Evolutionary conservation across 2,888 invertebrate species (phyloP), one percentile per base, ranked within the genome.

Genomic region (Yponomeuta sedellus): DNA sequence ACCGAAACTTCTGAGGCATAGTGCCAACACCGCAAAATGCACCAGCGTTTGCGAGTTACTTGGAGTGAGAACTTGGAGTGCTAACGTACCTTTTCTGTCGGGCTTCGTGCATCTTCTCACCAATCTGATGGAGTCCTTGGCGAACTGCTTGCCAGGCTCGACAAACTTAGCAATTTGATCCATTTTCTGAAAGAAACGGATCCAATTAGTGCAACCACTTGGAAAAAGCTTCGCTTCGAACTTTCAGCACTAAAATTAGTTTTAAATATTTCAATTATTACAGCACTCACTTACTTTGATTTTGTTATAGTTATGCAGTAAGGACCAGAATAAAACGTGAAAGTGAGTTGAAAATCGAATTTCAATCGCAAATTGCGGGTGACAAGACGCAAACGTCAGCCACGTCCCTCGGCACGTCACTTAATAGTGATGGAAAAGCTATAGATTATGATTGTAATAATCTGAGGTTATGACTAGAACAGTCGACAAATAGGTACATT

Each of bases 81-180:
- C 25, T 25, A 5, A 73, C 71, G 67, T 90, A 97, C 97, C 98
- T 95, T 98, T 98, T 81, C 99, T 95, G 85, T 99, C 99, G 66
- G 99, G 99, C 90, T 99, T 99, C 67, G 99, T 99, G 91, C 99
- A 99, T 85, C 99, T 96, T 89, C 99, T 99, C 58, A 99, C 98
- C 80, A 99, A 94, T 91, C 99, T 95, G 79, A 99, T 94, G 40
- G 99, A 99, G 88, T 99, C 99, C 92, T 99, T 99, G 79, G 98
- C 95, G 87, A 99, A 99, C 84, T 97, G 97, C 83, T 97, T 96
- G 72, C 96, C 97, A 78, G 99, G 99, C 87, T 99, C 98, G 69
- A 98, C 93, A 79, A 98, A 96, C 88, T 97, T 97, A 73, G 96
- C 94, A 78, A 99, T 95, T 94, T 99, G 99, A 93, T 99, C 99